Evolutionary conservation across 1,140 invertebrate species (phyloP).

Genomic region (Neelides sp.): DNA sequence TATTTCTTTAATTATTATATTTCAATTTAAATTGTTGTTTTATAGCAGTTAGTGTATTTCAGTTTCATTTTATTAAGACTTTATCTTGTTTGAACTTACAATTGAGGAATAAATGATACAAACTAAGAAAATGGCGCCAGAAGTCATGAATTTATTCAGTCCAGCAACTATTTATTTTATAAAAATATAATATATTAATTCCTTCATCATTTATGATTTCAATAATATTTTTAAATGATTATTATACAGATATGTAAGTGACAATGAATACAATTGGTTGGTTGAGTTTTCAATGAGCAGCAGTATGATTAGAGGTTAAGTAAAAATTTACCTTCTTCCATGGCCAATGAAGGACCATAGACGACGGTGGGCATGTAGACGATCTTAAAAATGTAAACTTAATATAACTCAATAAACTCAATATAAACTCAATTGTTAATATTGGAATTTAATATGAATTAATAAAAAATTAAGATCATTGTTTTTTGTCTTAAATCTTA

Average conservation of each 20-base stretch:
- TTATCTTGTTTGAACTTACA: conserved; percentile 39
- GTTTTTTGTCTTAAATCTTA: conserved; percentile 34
- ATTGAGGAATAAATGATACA: conserved; percentile 85
- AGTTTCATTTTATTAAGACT: too few relatives aligned
- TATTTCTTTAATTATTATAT: conserved; percentile 37
- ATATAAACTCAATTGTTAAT: background rate
- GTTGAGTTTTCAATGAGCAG: background rate
- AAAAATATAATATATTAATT: conserved; percentile 18
- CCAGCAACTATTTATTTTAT: conserved; percentile 54
- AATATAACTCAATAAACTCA: background rate
- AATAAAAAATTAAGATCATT: background rate
- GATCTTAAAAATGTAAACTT: conserved; percentile 34
- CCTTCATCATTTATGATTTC: background rate
- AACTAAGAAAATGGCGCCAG: conserved; percentile 70
- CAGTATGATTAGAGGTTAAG: background rate
- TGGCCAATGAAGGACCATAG: conserved; percentile 77
- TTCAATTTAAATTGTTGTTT: conserved; percentile 3
- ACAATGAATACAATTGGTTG: background rate
- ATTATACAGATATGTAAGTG: background rate
- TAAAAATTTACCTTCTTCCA: conserved; percentile 55
- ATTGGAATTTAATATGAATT: background rate
- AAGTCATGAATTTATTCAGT: conserved; percentile 62
- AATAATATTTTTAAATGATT: background rate
- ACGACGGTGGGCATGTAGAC: conserved; percentile 84
- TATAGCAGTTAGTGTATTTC: background rate